Evolutionary conservation across 2,113 vertebrate genomes (phyloP), one percentile per base, ranked within the genome.

Genomic region (Hippocampus guttulatus): DNA sequence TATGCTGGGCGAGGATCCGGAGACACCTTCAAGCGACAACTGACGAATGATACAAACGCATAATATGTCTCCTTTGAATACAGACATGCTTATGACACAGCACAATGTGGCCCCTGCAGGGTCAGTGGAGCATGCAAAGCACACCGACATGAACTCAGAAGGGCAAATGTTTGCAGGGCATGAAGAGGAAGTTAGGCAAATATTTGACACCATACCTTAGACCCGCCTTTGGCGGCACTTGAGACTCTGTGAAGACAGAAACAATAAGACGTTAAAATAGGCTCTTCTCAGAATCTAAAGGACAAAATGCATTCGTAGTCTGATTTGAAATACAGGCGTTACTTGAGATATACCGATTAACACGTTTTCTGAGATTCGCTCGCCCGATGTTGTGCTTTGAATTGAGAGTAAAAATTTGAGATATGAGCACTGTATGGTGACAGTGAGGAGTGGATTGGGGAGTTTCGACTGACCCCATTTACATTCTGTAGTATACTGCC

Each of bases 191-290:
- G 38, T 23, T 10, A 64, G 33, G 16, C 49, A 2, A 66, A 74
- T 65, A 57, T 75, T 74, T 63, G 5, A 41, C 16, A 75, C 85
- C 93, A 67, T 89, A 98, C 97, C 95, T 95, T 94, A 30, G 90
- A 81, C 57, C 90, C 70, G 51, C 87, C 87, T 81, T 94, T 95
- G 10, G 85, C 47, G 66, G 71, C 66, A 81, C 85, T 74, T 62
- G 93, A 80, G 64, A 92, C 84, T 89, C 97, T 98, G 85, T 38
- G 86, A 89, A 68, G 73, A 64, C 30, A 88, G 25, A 80, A 65
- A 73, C 14, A 61, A 61, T 33, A 6, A 18, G n/a, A 57, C n/a
- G 27, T 58, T 23, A 58, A 58, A 58, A 57, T 4, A 57, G n/a
- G 55, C 55, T 25, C 54, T 27, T 57, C 23, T 57, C 4, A 27